A percentile compares a stretch with the other conserved stretches of the same genome.
Conservation (phyloP, 2,888 invertebrate genomes). For the Lycaena phlaeas region DNA sequence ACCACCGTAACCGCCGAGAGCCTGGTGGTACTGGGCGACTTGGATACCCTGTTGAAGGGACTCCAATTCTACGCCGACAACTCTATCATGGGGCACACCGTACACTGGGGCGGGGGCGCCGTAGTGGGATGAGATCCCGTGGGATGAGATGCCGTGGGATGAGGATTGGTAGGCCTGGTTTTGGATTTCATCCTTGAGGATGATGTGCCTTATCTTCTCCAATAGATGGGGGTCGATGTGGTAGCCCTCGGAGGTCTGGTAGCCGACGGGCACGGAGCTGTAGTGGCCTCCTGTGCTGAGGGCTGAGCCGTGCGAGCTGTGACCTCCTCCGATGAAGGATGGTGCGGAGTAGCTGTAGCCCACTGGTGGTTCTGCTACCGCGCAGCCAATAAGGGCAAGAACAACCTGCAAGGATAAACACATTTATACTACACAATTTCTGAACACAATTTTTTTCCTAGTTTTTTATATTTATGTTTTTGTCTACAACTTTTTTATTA, state of each 20-base stretch:
- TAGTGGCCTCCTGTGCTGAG: constrained; percentile 81
- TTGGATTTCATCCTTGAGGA: constrained; percentile 83
- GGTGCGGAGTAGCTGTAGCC: constrained; percentile 78
- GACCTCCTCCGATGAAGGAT: constrained; percentile 73
- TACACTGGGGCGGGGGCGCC: constrained; percentile 79
- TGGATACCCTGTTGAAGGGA: constrained; percentile 90
- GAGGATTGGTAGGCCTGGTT: constrained; percentile 63
- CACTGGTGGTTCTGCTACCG: constrained; percentile 83
- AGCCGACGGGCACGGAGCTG: constrained; percentile 82
- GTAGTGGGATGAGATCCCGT: constrained; percentile 77
- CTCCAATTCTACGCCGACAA: constrained; percentile 88
- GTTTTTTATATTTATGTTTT: too few species aligned
- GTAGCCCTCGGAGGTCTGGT: constrained; percentile 86
- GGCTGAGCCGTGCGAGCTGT: constrained; percentile 34
- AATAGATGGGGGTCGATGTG: constrained; percentile 85
- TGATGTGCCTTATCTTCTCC: constrained; percentile 87
- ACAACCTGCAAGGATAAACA: constrained; percentile 56
- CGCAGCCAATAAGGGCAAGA: constrained; percentile 83
- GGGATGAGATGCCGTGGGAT: constrained; percentile 46
- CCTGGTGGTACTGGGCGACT: constrained; percentile 88
- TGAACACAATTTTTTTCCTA: too few species aligned
- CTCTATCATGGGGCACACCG: constrained; percentile 78
- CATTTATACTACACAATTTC: neutral
- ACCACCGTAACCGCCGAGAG: constrained; percentile 71
- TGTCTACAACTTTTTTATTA: too few species aligned